Evolutionary conservation across 2,888 invertebrate genomes (phyloP), one percentile per base, ranked within the genome.

Genomic region (Aphrophora alni): DNA sequence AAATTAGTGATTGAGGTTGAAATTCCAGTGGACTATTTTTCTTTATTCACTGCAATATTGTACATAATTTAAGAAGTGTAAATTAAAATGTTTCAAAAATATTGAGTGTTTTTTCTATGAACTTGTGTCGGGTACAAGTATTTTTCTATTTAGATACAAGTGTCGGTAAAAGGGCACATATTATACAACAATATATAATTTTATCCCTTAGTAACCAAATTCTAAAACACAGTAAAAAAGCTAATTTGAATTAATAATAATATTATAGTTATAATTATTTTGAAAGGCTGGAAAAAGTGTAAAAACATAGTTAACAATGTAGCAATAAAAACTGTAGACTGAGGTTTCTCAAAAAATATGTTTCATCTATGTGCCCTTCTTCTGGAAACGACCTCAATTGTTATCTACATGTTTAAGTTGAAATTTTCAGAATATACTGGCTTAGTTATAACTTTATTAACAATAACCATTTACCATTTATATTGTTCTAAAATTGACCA

Each of bases 321-420:
- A 24, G 25, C 21, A 68, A 25, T 21, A 68, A 68, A 68, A 68
- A n/a, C n/a, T 68, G 21, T 68, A 25, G 25, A 68, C 25, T 68
- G 68, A 68, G 68, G 21, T 68, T 68, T 24, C 12, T 68, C 68
- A 12, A 68, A 68, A 68, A 21, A 68, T 25, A 12, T 24, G 21
- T 68, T 68, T 68, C 68, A 25, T 25, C 25, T 68, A 68, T 68
- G 68, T 68, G 68, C 68, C 68, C 68, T 68, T 68, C 25, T 68
- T 68, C 68, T 25, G 68, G 68, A 68, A 68, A 68, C 25, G 68
- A 25, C 68, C 68, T 68, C 68, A 70, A 17, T 17, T n/a, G n/a
- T n/a, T n/a, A n/a, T n/a, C n/a, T n/a, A n/a, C n/a, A n/a, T n/a
- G n/a, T n/a, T n/a, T n/a, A n/a, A n/a, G n/a, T n/a, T n/a, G n/a